Conservation (phyloP, 2,113 vertebrate genomes). For the Channa argus region DNA sequence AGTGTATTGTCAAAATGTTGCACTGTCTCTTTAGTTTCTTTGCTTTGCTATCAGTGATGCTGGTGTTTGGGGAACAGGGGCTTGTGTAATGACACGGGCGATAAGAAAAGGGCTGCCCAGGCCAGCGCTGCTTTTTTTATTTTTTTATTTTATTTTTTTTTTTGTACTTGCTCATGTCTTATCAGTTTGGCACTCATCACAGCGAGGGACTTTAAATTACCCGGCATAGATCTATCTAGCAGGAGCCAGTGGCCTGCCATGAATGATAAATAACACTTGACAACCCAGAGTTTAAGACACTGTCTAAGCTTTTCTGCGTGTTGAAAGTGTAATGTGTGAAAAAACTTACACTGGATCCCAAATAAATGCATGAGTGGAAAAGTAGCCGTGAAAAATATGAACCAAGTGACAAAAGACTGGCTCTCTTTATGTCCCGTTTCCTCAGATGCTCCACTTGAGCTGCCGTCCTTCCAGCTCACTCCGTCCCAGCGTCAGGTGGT, state of each 20-base stretch:
- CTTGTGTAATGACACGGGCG: slow-evolving; percentile 68
- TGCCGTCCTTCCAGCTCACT: slow-evolving; percentile 96
- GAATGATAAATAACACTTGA: slow-evolving; percentile 40
- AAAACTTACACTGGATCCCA: background rate
- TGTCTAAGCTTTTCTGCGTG: background rate
- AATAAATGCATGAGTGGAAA: background rate
- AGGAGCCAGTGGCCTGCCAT: slow-evolving; percentile 29
- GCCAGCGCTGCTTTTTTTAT: slow-evolving; percentile 65
- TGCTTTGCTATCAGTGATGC: slow-evolving; percentile 50
- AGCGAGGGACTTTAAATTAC: slow-evolving; percentile 66
- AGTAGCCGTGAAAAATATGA: background rate
- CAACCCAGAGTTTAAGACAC: slow-evolving; percentile 19
- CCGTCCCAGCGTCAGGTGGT: slow-evolving; percentile 96
- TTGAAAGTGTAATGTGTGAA: slow-evolving; percentile 1
- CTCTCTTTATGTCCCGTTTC: slow-evolving; percentile 6
- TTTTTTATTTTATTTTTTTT: no score
- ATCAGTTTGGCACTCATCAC: slow-evolving; percentile 69
- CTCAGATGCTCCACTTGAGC: slow-evolving; percentile 92
- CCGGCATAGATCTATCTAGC: slow-evolving; percentile 38
- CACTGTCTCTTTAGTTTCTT: slow-evolving; percentile 51
- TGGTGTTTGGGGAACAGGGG: slow-evolving; percentile 53
- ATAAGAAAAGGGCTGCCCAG: slow-evolving; percentile 61
- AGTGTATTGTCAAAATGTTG: slow-evolving; percentile 16
- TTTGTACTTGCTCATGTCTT: slow-evolving; percentile 67
- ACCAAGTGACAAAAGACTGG: background rate